Base-by-base conservation (phyloP, 2,888 invertebrate species). In the Emmelina monodactyla region DNA sequence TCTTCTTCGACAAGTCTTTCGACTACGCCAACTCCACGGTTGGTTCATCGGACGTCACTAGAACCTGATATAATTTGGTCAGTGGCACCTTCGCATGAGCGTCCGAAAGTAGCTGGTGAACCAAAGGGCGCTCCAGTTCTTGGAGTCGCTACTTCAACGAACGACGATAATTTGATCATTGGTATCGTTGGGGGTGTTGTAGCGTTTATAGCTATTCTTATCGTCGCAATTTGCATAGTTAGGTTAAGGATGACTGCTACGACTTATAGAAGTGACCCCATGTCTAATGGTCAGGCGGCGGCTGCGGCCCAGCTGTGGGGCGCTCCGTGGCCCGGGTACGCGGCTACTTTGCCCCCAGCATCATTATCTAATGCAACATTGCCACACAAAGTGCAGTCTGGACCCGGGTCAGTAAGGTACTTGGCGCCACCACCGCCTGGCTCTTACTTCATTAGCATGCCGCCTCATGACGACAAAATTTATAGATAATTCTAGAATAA, bases 101-200 rank as follows among this genome's bases (percentile, higher is more conserved):
- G 88, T 38, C 75, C 84, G 14, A 67, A 82, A 49, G 75, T 82
- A 50, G 59, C 84, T 3, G 83, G 79, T 14, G 84, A 82, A 31
- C 82, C 84, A 34, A 88, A 86, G 63, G 82, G 82, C 30, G 83
- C 83, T 10, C 82, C 76, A 16, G 78, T 82, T 2, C 62, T 80
- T 2, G 82, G 83, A 2, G 80, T 82, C 38, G 80, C 83, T 6
- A 72, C 87, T 0, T 83, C 91, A 9, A 88, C 85, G 36, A 94
- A 93, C 51, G 94, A 95, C 51, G 94, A 94, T 49, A 94, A 93
- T 3, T 78, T 95, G n/a, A 94, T 95, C 34, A 94, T 95, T 39
- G 93, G 93, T n/a, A 94, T 95, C 45, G 94, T 94, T 0, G 94
- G 94, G 1, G 94, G 94, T 1, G 94, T 94, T 1, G 93, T 95